These are phyloP conservation scores for Potamilus streckersoni DNA, from an alignment of 1,140 invertebrate species.

Conservation along the genomic window DNA sequence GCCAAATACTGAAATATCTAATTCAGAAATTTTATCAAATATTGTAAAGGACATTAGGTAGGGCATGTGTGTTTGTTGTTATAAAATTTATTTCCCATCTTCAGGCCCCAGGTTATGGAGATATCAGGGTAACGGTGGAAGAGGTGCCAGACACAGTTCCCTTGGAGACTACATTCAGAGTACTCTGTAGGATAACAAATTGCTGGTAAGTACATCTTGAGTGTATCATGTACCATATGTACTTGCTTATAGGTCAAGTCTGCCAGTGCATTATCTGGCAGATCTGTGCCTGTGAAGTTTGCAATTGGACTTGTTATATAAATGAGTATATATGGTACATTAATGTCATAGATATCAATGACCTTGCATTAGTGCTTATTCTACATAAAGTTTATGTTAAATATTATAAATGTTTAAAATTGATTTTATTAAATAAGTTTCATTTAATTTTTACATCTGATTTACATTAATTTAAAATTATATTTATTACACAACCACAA, in stretches of 20 bases:
- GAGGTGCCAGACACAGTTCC: constrained; percentile 84
- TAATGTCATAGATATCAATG: neutral
- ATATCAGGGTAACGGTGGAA: constrained; percentile 85
- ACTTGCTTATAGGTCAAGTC: too few relatives aligned
- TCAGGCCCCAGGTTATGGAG: constrained; percentile 89
- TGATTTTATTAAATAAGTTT: neutral
- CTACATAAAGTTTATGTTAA: neutral
- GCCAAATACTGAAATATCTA: too few relatives aligned
- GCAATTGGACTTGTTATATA: too few relatives aligned
- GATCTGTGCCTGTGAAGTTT: too few relatives aligned
- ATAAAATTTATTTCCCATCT: constrained; percentile 3
- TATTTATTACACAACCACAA: neutral
- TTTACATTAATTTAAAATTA: neutral
- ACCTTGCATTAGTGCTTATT: neutral
- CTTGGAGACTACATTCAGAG: constrained; percentile 84
- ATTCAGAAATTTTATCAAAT: too few relatives aligned
- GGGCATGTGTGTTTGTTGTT: too few relatives aligned
- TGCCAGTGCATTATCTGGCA: too few relatives aligned
- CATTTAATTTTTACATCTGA: neutral
- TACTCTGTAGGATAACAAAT: constrained; percentile 88
- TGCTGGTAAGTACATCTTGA: constrained; percentile 75
- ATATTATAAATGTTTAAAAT: neutral
- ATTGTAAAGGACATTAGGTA: too few relatives aligned
- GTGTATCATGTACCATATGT: neutral
- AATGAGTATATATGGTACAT: too few relatives aligned